These are phyloP conservation scores for Sarcophaga peregrina DNA, from an alignment of 1,140 invertebrate species.

Conservation along the genomic window DNA sequence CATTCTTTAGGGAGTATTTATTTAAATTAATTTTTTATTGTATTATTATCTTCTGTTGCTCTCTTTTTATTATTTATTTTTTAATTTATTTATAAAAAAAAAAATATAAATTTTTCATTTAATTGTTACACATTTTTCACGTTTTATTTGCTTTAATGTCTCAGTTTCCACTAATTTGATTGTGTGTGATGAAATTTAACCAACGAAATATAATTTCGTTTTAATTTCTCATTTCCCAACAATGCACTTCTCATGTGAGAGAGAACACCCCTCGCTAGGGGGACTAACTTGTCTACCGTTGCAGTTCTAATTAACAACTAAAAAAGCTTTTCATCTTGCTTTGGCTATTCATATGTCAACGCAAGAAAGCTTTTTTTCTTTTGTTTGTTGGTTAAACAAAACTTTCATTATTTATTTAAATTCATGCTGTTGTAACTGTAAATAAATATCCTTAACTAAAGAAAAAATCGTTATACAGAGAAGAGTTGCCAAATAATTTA, in stretches of 20 bases:
- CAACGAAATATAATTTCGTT: background rate
- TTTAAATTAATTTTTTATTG: background rate
- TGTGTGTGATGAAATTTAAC: background rate
- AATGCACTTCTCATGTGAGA: background rate
- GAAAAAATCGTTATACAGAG: background rate
- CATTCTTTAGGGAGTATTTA: slow-evolving; percentile 43
- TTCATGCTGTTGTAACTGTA: background rate
- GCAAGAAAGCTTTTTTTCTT: background rate
- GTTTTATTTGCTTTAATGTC: too few relatives aligned
- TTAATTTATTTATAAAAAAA: slow-evolving; percentile 54
- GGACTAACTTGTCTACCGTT: background rate
- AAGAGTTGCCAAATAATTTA: too few relatives aligned
- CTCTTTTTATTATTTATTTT: slow-evolving; percentile 43
- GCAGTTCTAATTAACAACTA: background rate
- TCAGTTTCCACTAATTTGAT: too few relatives aligned
- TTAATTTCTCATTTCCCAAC: background rate
- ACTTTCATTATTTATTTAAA: background rate
- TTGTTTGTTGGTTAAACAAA: slow-evolving; percentile 55
- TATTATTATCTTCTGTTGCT: background rate
- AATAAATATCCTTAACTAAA: background rate
- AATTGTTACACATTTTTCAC: background rate
- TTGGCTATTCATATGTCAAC: background rate
- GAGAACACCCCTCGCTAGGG: background rate
- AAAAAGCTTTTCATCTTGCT: background rate
- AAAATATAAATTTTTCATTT: slow-evolving; percentile 53